phyloP scores from a whole-genome alignment of 2,797 vertebrate species.

The Sebastes miniatus region DNA sequence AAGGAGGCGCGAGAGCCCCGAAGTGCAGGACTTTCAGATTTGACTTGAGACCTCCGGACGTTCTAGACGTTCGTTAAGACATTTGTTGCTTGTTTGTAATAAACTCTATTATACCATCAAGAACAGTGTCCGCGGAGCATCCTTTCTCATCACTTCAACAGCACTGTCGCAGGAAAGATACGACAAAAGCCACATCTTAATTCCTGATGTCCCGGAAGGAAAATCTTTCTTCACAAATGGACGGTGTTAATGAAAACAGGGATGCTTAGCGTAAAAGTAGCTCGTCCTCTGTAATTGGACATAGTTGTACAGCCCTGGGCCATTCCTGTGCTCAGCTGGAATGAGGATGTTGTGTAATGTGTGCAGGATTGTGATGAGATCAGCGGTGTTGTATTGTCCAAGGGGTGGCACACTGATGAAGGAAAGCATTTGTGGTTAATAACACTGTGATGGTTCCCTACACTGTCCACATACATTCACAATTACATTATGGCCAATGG shows the following conservation, averaged over 20 bases:
- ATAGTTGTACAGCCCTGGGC: constrained; percentile 8
- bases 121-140: too few relatives aligned
- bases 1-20: too few relatives aligned
- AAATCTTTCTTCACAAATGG: neutral
- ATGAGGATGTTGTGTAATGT: constrained; percentile 11
- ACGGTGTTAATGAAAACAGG: neutral
- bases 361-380: neutral
- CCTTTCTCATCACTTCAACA: too few relatives aligned
- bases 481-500: neutral
- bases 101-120: too few relatives aligned
- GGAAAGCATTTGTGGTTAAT: neutral
- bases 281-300: constrained; percentile 7
- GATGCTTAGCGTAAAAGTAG: neutral
- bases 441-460: neutral
- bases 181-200: neutral
- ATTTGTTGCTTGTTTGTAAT: too few relatives aligned
- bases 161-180: too few relatives aligned
- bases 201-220: neutral
- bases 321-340: constrained; percentile 3
- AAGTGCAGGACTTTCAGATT: too few relatives aligned
- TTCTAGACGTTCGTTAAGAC: too few relatives aligned
- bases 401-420: neutral
- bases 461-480: neutral
- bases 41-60: too few relatives aligned
- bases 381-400: neutral